Evolutionary conservation across 2,888 invertebrate species (phyloP).

Genomic region (Dioctria rufipes): DNA sequence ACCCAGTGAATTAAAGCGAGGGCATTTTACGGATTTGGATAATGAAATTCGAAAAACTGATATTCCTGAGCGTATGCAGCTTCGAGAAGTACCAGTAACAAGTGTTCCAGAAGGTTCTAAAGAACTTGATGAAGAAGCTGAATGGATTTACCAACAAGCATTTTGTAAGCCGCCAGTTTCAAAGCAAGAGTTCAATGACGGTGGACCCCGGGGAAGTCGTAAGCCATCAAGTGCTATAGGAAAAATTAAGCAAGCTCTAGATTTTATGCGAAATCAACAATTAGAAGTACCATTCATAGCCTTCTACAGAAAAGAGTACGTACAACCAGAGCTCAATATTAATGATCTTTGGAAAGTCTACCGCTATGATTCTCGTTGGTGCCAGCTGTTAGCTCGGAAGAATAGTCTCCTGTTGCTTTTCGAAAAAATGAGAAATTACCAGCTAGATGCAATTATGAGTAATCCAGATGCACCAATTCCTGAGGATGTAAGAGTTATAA

Average conservation of each 20-base stretch:
- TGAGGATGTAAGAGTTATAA: slow-evolving; percentile 85
- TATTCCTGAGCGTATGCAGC: slow-evolving; percentile 93
- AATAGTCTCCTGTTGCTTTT: slow-evolving; percentile 85
- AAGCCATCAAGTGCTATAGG: slow-evolving; percentile 82
- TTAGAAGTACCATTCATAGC: slow-evolving; percentile 99
- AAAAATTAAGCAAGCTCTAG: slow-evolving; percentile 95
- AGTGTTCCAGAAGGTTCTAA: slow-evolving; percentile 85
- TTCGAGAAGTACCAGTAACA: slow-evolving; percentile 89
- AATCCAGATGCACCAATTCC: slow-evolving; percentile 88
- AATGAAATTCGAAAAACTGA: slow-evolving; percentile 92
- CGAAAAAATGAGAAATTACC: slow-evolving; percentile 93
- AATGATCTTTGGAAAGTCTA: slow-evolving; percentile 99
- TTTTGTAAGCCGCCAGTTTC: slow-evolving; percentile 90
- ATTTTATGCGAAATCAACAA: slow-evolving; percentile 96
- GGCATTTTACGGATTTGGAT: slow-evolving; percentile 95
- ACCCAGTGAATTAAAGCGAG: slow-evolving; percentile 96
- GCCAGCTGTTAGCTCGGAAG: slow-evolving; percentile 88
- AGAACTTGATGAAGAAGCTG: slow-evolving; percentile 94
- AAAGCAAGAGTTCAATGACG: slow-evolving; percentile 74
- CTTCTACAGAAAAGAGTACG: slow-evolving; percentile 98
- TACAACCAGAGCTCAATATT: slow-evolving; percentile 93
- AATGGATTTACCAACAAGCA: slow-evolving; percentile 97
- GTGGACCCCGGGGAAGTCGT: slow-evolving; percentile 72
- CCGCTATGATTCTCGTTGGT: slow-evolving; percentile 95
- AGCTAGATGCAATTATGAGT: slow-evolving; percentile 85